A percentile compares a stretch with the other conserved stretches of the same genome.
Evolutionary conservation across 2,888 invertebrate species (phyloP).

Genomic region (Drosophila multiciliata): DNA sequence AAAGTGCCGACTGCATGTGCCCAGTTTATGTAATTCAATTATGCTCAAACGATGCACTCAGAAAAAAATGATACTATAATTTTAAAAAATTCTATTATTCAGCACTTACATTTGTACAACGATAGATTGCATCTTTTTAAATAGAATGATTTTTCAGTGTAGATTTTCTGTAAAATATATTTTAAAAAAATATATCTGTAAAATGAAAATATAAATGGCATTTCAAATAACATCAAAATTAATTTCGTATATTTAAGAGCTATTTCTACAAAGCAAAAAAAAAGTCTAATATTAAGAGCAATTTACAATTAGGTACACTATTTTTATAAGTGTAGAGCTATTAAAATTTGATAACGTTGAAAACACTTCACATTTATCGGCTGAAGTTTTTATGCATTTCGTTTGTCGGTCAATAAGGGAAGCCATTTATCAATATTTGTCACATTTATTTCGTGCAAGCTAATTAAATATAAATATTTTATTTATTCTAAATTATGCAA

Average conservation of each 20-base stretch:
- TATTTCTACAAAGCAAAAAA: background rate
- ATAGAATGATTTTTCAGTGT: background rate
- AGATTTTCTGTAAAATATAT: background rate
- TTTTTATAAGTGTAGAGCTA: background rate
- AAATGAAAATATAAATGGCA: background rate
- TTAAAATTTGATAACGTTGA: conserved; percentile 36
- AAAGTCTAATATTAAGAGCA: background rate
- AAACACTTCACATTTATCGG: conserved; percentile 52
- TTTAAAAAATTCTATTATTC: fast-evolving
- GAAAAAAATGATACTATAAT: background rate
- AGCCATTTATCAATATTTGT: conserved; percentile 71
- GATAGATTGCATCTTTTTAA: background rate
- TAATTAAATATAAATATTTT: conserved; percentile 67
- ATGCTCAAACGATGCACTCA: background rate
- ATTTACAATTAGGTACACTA: too few species aligned
- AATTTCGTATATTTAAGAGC: background rate
- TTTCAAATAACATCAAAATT: background rate
- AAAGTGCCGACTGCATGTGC: conserved; percentile 67
- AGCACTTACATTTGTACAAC: background rate
- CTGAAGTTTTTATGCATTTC: conserved; percentile 27
- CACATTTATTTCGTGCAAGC: conserved; percentile 55
- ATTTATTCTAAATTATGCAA: conserved; percentile 21
- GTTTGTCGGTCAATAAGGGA: conserved; percentile 61
- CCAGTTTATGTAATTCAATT: conserved; percentile 51
- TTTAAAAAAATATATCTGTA: background rate